phyloP scores from a whole-genome alignment of 2,888 invertebrate genomes.

The Anodontia alba region DNA sequence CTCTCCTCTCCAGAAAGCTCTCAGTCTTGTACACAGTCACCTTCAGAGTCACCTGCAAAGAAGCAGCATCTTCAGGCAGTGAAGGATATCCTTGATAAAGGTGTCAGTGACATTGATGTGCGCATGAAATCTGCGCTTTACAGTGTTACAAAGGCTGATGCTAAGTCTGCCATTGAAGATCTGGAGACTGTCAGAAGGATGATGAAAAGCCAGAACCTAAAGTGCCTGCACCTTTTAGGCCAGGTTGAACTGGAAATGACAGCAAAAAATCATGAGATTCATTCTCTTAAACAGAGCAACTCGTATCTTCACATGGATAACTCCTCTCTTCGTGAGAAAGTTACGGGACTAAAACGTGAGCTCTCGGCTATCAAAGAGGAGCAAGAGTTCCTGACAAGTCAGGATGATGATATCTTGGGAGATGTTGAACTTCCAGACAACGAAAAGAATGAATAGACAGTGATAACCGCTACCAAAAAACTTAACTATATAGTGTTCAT shows the following conservation, averaged over 20 bases:
- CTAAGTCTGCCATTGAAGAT: background rate
- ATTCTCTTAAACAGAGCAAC: background rate
- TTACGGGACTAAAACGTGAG: background rate
- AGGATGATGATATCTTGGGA: background rate
- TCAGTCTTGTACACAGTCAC: too few species aligned
- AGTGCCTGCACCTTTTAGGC: conserved; percentile 5
- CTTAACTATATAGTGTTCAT: too few species aligned
- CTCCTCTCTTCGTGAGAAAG: background rate
- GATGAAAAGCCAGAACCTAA: conserved; percentile 8
- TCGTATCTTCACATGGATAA: background rate
- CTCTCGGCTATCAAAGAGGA: background rate
- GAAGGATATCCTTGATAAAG: background rate
- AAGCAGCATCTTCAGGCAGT: too few species aligned
- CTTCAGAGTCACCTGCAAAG: too few species aligned
- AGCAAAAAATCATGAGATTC: background rate
- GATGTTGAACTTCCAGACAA: background rate
- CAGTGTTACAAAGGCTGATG: conserved; percentile 8
- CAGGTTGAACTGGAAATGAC: background rate
- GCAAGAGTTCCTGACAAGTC: background rate
- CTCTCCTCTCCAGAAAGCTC: too few species aligned
- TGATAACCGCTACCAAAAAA: background rate
- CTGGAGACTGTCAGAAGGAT: background rate
- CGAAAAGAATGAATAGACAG: background rate
- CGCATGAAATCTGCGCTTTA: background rate
- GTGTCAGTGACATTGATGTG: conserved; percentile 8